Evolutionary conservation across 1,140 invertebrate genomes (phyloP), one percentile per base, ranked within the genome.

Genomic region (Cephus cinctus): DNA sequence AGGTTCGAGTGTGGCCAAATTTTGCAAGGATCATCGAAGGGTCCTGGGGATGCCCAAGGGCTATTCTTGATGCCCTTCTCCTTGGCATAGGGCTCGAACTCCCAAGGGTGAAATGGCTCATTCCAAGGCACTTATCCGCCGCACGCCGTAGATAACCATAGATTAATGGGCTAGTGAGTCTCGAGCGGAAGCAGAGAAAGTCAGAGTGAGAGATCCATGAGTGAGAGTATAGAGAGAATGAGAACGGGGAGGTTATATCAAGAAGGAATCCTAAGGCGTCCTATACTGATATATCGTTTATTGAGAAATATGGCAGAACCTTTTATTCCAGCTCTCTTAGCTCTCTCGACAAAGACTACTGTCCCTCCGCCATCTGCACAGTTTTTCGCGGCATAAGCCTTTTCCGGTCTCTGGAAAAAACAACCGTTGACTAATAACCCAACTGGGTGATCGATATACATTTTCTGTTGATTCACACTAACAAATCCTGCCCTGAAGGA

Each of bases 51-150:
- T 41, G 14, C 12, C 39, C 9, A 41, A 19, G 38, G 25, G 47
- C 50, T 47, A 49, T 44, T 39, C 30, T 27, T 43, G 19, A 32
- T 31, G 45, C 52, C 47, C 52, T 45, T 39, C 14, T 18, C 20
- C 39, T 19, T 41, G 14, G 11, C 35, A 12, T 12, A 41, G 39
- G 20, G 21, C 6, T 56, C 63, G 48, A 73, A 70, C 47, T 74
- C 71, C 69, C 71, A 73, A 59, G 71, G 71, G 71, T 70, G 67
- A 73, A 70, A 74, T 74, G 70, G 70, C 63, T 74, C 71, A 74
- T 74, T 74, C 69, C 58, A 53, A 50, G 60, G 67, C 61, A 72
- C 71, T 72, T 72, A 74, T 73, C 71, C 71, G 59, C 49, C 63
- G 57, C 66, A 50, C 59, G 67, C 62, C 70, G 61, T 74, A 74